These are phyloP conservation scores for Amphipyra berbera DNA, from an alignment of 2,888 invertebrate genomes.

Conservation along the genomic window DNA sequence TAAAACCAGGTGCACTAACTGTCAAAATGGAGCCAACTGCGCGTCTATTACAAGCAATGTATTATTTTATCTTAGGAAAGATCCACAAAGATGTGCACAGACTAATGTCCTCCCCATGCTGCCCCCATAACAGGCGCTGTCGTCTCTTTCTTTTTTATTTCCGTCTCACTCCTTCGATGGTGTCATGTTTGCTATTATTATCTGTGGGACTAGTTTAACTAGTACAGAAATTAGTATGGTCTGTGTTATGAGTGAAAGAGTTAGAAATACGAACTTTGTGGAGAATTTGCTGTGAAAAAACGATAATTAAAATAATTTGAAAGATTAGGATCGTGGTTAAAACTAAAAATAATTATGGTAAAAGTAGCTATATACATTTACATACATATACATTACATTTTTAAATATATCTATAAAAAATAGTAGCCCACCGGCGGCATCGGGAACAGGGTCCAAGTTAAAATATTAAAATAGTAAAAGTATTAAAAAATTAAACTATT, in stretches of 20 bases:
- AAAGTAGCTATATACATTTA: no score
- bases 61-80: conserved; percentile 37
- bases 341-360: no score
- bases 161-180: conserved; percentile 54
- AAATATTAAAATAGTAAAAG: no score
- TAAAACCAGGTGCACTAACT: conserved; percentile 33
- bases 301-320: not conserved
- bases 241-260: conserved; percentile 27
- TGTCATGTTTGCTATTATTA: conserved; percentile 65
- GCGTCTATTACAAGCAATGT: conserved; percentile 28
- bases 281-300: not conserved
- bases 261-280: not conserved
- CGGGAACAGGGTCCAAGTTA: no score
- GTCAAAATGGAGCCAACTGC: conserved; percentile 30
- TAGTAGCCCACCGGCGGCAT: no score
- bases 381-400: no score
- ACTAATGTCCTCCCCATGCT: conserved; percentile 35
- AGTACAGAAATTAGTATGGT: conserved; percentile 59
- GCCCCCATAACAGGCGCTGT: conserved; percentile 37
- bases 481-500: no score
- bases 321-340: not conserved
- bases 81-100: conserved; percentile 28
- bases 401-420: no score
- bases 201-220: conserved; percentile 64
- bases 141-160: conserved; percentile 46